These are phyloP conservation scores for Rhadinocentrus ornatus DNA, from an alignment of 2,797 vertebrate species.

Conservation along the genomic window DNA sequence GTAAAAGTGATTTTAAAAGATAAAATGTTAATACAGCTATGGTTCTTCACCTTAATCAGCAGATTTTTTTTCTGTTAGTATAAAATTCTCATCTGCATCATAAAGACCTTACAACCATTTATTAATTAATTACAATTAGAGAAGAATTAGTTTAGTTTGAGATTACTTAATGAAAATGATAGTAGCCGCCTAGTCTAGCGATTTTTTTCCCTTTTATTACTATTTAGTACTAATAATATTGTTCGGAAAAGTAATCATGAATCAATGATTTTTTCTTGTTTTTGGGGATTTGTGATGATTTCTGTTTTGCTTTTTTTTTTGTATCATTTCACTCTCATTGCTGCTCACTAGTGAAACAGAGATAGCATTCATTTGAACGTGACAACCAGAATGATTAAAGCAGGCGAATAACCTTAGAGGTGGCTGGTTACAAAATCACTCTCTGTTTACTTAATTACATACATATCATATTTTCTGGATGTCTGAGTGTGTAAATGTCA, in stretches of 20 bases:
- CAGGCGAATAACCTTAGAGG: not conserved
- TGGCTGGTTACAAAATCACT: not conserved
- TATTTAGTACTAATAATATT: not conserved
- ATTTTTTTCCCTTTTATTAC: not conserved
- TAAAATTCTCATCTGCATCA: not conserved
- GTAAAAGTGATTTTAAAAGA: not conserved
- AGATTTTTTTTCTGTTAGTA: not conserved
- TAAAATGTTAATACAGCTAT: not conserved
- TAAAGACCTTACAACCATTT: no score
- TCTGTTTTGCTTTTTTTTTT: not conserved
- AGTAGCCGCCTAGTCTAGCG: no score
- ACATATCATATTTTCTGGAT: not conserved
- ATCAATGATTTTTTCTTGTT: not conserved
- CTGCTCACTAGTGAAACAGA: not conserved
- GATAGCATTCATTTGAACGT: not conserved
- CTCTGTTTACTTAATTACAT: not conserved
- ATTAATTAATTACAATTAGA: not conserved
- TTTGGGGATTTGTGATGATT: not conserved
- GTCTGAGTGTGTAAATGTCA: conserved; percentile 8
- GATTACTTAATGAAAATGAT: not conserved
- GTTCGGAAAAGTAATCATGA: not conserved
- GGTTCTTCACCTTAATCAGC: not conserved
- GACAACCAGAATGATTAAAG: not conserved
- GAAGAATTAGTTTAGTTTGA: not conserved
- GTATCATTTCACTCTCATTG: not conserved